Conservation (phyloP, 2,888 invertebrate genomes). For the Tenthredo distinguenda region DNA sequence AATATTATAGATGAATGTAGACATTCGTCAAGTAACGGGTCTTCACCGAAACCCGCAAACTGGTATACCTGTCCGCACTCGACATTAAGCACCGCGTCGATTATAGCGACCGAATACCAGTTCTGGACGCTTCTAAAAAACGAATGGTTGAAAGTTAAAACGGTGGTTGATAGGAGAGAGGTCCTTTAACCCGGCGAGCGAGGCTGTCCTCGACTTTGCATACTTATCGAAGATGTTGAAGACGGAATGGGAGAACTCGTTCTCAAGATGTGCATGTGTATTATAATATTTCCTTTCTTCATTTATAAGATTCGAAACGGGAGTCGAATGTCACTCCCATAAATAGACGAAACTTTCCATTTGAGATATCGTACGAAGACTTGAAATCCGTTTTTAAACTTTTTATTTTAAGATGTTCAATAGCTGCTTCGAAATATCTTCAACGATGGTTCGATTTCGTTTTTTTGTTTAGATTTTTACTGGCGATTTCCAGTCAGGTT, state of each 20-base stretch:
- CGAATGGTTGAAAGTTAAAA: background rate
- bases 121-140: background rate
- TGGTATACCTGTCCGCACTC: background rate
- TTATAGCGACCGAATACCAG: background rate
- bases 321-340: background rate
- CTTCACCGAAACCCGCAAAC: background rate
- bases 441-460: background rate
- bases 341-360: background rate
- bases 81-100: background rate
- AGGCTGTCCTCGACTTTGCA: background rate
- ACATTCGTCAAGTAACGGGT: background rate
- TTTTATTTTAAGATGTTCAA: background rate
- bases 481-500: slow-evolving; percentile 2
- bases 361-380: background rate
- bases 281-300: background rate
- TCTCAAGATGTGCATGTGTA: background rate
- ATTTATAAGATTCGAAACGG: background rate
- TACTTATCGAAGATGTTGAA: background rate
- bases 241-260: background rate
- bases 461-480: background rate
- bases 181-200: background rate
- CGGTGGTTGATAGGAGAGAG: background rate
- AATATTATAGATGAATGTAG: background rate
- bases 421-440: background rate
- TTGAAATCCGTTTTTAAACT: background rate